These are phyloP conservation scores for Rapana venosa DNA, from an alignment of 2,888 invertebrate species.

Conservation along the genomic window DNA sequence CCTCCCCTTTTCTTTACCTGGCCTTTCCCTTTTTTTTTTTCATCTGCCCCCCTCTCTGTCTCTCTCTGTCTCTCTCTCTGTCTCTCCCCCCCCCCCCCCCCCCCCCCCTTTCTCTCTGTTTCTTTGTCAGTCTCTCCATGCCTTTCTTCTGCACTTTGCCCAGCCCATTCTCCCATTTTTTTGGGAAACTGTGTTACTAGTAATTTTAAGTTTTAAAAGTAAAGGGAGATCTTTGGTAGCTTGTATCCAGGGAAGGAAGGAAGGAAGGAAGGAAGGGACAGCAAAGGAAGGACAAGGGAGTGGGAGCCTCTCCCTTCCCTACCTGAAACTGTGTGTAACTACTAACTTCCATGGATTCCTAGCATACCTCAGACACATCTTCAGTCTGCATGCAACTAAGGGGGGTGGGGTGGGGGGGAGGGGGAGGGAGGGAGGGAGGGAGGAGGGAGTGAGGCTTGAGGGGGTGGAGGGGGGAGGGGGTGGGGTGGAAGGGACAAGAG, in stretches of 20 bases:
- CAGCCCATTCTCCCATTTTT: too few species aligned
- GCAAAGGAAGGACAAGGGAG: not conserved
- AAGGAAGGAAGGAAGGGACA: not conserved
- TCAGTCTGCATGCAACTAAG: not conserved
- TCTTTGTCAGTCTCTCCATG: too few species aligned
- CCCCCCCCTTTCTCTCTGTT: too few species aligned
- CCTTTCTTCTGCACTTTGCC: too few species aligned
- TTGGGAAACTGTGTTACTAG: too few species aligned
- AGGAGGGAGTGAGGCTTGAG: too few species aligned
- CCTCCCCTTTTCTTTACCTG: too few species aligned
- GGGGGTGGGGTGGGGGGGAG: not conserved
- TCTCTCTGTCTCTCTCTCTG: slow-evolving; percentile 30
- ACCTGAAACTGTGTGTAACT: not conserved
- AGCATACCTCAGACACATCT: slow-evolving; percentile 4
- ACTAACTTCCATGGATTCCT: not conserved
- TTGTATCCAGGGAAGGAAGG: not conserved
- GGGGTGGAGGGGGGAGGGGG: not conserved
- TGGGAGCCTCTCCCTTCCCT: not conserved
- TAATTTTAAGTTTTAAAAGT: too few species aligned
- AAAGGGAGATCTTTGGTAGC: too few species aligned
- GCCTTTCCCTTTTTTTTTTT: too few species aligned
- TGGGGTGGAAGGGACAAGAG: slow-evolving; percentile 6
- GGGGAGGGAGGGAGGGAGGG: not conserved
- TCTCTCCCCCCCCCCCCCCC: not conserved
- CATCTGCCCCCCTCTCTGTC: slow-evolving; percentile 30